Percentiles rank a stretch among this genome's conserved stretches.
phyloP scores from a whole-genome alignment of 1,140 invertebrate species.

The Venturia canescens region DNA sequence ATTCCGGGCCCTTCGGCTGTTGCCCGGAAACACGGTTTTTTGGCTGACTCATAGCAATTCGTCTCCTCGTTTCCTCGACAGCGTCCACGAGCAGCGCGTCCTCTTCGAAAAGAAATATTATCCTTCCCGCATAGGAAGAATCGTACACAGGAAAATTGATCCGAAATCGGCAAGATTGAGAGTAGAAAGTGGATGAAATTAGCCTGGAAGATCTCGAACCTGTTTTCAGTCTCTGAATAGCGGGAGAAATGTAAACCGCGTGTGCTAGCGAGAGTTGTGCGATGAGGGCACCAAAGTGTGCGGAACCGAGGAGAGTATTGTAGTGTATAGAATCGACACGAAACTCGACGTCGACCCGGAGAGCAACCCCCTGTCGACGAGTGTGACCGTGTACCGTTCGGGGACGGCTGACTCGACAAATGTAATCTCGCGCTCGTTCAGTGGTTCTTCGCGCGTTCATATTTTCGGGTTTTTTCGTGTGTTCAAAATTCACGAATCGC shows the following conservation, averaged over 20 bases:
- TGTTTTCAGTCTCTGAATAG: background rate
- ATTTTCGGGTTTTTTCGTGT: background rate
- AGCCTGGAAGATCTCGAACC: background rate
- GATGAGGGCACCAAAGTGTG: slow-evolving; percentile 24
- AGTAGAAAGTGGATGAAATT: background rate
- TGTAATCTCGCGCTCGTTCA: slow-evolving; percentile 62
- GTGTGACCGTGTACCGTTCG: slow-evolving; percentile 56
- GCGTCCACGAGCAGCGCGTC: background rate
- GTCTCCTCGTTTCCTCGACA: background rate
- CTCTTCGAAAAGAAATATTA: background rate
- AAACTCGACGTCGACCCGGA: slow-evolving; percentile 54
- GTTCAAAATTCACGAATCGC: background rate
- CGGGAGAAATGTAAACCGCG: slow-evolving; percentile 41
- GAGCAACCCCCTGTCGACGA: slow-evolving; percentile 52
- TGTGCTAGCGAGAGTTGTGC: slow-evolving; percentile 6
- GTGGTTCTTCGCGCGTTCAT: slow-evolving; percentile 55
- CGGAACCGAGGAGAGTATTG: slow-evolving; percentile 12
- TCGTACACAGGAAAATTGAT: background rate
- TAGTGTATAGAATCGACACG: slow-evolving; percentile 61
- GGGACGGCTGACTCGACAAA: slow-evolving; percentile 55
- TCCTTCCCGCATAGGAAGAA: no score
- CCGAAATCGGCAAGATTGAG: background rate
- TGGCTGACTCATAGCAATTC: no score
- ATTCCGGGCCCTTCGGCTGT: background rate
- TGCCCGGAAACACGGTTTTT: background rate